Conservation (phyloP, 2,113 vertebrate species). For the Pterocles burchelli region DNA sequence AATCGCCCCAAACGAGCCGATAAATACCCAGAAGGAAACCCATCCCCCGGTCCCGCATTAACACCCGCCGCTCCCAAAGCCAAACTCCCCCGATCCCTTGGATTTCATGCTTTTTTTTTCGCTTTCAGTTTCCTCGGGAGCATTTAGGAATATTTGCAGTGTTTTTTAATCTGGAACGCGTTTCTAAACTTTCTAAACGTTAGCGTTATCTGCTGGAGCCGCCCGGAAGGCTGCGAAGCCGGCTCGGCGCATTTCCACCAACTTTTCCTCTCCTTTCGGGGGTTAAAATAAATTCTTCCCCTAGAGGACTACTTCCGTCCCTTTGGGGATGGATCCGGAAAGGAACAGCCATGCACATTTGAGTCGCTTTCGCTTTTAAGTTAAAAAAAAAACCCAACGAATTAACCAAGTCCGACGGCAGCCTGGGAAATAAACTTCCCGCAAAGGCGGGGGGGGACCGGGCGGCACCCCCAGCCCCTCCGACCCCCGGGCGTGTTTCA, state of each 20-base stretch:
- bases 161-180: background rate
- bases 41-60: background rate
- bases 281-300: background rate
- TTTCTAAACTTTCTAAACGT: background rate
- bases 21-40: background rate
- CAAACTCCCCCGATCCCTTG: background rate
- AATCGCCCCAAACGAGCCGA: background rate
- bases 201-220: background rate
- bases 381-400: background rate
- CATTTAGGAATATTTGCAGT: background rate
- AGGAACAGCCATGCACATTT: background rate
- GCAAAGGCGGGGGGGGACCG: background rate
- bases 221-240: background rate
- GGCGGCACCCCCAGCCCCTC: too few relatives aligned
- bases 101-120: background rate
- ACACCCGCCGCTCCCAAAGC: background rate
- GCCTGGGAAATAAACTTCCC: background rate
- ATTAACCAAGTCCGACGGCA: background rate
- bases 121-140: background rate
- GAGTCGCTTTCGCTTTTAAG: background rate
- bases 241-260: background rate
- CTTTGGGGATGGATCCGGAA: background rate
- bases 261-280: background rate
- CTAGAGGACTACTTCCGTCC: background rate
- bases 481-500: fast-evolving